Evolutionary conservation across 2,888 invertebrate genomes (phyloP).

Genomic region (Odiellus spinosus): DNA sequence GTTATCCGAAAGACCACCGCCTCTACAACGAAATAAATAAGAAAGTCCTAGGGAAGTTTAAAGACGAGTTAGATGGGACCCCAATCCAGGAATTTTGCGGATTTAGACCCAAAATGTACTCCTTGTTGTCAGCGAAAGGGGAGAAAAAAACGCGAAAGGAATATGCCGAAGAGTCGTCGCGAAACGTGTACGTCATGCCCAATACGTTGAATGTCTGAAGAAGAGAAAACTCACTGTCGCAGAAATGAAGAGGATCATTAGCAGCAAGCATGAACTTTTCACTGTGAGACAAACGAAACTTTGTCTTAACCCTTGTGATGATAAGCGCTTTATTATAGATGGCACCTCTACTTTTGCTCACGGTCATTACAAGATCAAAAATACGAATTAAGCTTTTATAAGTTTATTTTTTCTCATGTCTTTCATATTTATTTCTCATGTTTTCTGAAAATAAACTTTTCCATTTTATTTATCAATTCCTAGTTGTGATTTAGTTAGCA

Average conservation of each 20-base stretch:
- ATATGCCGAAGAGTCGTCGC: too few species aligned
- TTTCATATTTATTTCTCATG: too few species aligned
- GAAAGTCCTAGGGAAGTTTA: slow-evolving; percentile 20
- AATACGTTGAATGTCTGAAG: too few species aligned
- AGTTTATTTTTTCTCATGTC: too few species aligned
- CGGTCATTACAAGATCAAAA: not conserved
- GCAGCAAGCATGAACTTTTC: not conserved
- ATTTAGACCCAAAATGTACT: slow-evolving; percentile 7
- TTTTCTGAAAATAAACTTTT: too few species aligned
- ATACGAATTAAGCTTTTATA: too few species aligned
- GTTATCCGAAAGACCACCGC: not conserved
- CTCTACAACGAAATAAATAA: slow-evolving; percentile 11
- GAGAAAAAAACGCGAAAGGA: slow-evolving; percentile 1
- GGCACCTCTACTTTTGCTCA: not conserved
- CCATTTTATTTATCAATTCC: too few species aligned
- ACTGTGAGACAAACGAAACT: not conserved
- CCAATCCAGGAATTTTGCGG: slow-evolving; percentile 19
- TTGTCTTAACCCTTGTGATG: not conserved
- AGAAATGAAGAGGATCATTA: too few species aligned
- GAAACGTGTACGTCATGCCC: too few species aligned
- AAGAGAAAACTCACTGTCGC: too few species aligned
- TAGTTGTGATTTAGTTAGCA: too few species aligned
- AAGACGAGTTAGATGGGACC: slow-evolving; percentile 19
- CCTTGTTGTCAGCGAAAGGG: not conserved
- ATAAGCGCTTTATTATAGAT: slow-evolving; percentile 1